Conservation (phyloP, 2,113 vertebrate genomes). For the Otocyon megalotis region DNA sequence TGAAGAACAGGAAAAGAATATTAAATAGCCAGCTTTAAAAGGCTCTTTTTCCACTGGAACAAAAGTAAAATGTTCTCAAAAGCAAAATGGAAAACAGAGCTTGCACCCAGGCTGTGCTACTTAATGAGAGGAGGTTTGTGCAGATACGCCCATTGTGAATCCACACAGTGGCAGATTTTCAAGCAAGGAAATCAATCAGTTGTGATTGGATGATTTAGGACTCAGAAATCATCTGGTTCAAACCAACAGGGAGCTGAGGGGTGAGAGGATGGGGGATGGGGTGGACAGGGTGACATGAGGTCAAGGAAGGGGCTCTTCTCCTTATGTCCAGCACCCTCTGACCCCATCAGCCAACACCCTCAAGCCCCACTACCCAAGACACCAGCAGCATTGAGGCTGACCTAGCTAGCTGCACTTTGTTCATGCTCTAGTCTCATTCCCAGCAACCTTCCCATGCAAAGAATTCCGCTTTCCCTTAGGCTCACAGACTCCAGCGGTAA, state of each 20-base stretch:
- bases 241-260: slow-evolving; percentile 46
- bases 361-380: neutral
- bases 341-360: neutral
- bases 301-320: slow-evolving; percentile 26
- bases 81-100: slow-evolving; percentile 54
- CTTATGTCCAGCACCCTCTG: neutral
- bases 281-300: neutral
- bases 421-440: neutral
- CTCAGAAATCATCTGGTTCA: slow-evolving; percentile 61
- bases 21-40: slow-evolving; percentile 65
- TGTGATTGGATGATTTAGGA: neutral
- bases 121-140: slow-evolving; percentile 40
- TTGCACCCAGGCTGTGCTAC: slow-evolving; percentile 29
- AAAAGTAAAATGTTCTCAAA: slow-evolving; percentile 73
- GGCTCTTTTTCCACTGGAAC: slow-evolving; percentile 68
- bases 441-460: accelerated
- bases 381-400: neutral
- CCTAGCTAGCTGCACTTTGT: neutral
- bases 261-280: neutral
- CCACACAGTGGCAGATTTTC: slow-evolving; percentile 45
- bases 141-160: slow-evolving; percentile 58
- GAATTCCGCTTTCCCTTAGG: neutral
- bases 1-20: slow-evolving; percentile 65
- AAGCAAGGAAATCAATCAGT: slow-evolving; percentile 45
- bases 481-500: neutral